Percentiles rank a stretch among this genome's conserved stretches.
These are phyloP conservation scores for Gymnopithys bicolor DNA, from an alignment of 2,797 vertebrate genomes.

Conservation along the genomic window DNA sequence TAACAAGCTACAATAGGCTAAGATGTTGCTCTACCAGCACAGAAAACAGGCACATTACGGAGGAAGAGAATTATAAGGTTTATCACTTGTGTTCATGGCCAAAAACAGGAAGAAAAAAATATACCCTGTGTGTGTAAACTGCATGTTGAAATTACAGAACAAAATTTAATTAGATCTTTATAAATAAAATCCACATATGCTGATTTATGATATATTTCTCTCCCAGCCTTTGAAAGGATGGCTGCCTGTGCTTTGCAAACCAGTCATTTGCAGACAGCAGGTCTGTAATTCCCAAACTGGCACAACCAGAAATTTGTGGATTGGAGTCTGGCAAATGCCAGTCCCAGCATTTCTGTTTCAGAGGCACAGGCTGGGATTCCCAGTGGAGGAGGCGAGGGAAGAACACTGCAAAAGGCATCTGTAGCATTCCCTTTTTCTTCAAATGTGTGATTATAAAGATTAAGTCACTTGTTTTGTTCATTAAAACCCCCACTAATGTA, in stretches of 20 bases:
- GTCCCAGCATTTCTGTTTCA: background rate
- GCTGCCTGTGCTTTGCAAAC: constrained; percentile 29
- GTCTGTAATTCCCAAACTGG: constrained; percentile 60
- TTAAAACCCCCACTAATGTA: background rate
- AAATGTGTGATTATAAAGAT: constrained; percentile 29
- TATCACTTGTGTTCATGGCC: background rate
- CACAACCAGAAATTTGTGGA: constrained; percentile 37
- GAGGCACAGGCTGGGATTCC: constrained; percentile 39
- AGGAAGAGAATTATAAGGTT: constrained; percentile 29
- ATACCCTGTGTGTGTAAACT: background rate
- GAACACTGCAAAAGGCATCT: background rate
- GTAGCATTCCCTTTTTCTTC: background rate
- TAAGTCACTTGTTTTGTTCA: background rate
- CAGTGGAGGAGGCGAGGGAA: background rate
- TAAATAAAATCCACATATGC: constrained; percentile 49
- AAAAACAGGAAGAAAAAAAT: constrained; percentile 9
- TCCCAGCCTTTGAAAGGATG: constrained; percentile 36
- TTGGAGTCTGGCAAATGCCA: constrained; percentile 22
- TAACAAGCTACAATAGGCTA: constrained; percentile 24
- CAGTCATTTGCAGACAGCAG: constrained; percentile 48
- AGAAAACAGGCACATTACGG: background rate
- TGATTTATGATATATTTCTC: constrained; percentile 51
- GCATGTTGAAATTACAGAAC: constrained; percentile 38
- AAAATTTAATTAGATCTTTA: constrained; percentile 47
- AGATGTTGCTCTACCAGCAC: constrained; percentile 23